phyloP scores from a whole-genome alignment of 2,113 vertebrate species.

The Pagrus major region DNA sequence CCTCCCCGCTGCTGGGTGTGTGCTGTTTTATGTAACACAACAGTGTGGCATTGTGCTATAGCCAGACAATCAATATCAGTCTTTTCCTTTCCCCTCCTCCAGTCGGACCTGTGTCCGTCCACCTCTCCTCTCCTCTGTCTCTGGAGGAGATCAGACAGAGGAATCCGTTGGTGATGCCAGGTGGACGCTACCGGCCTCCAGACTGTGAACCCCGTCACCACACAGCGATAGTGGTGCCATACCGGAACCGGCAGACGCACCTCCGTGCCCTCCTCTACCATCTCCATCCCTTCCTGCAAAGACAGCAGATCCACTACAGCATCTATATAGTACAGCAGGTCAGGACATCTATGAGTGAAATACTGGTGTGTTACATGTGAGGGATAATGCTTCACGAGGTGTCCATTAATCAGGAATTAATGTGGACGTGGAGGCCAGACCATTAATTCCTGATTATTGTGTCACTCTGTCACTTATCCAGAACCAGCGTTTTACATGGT shows the following conservation, averaged over 20 bases:
- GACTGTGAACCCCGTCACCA: constrained; percentile 90
- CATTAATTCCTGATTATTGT: too few relatives aligned
- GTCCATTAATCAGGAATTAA: too few relatives aligned
- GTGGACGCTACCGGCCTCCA: constrained; percentile 89
- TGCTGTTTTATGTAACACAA: neutral
- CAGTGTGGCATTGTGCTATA: neutral
- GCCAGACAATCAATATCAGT: neutral
- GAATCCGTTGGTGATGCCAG: constrained; percentile 88
- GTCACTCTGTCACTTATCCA: too few relatives aligned
- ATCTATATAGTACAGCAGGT: constrained; percentile 99
- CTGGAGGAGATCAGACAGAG: constrained; percentile 89
- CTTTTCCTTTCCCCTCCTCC: constrained; percentile 2
- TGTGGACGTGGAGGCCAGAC: too few relatives aligned
- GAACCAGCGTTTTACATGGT: too few relatives aligned
- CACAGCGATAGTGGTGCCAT: constrained; percentile 93
- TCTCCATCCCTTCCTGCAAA: constrained; percentile 95
- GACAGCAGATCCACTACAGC: constrained; percentile 95
- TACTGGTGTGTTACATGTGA: neutral
- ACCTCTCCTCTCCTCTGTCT: constrained; percentile 86
- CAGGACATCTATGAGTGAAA: neutral
- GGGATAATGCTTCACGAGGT: too few relatives aligned
- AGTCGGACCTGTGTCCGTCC: constrained; percentile 93
- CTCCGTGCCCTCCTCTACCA: constrained; percentile 95
- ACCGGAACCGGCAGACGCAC: constrained; percentile 93
- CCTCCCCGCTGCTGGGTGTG: constrained; percentile 90